phyloP scores from a whole-genome alignment of 2,797 vertebrate species.

The Brachyalestes nurse region DNA sequence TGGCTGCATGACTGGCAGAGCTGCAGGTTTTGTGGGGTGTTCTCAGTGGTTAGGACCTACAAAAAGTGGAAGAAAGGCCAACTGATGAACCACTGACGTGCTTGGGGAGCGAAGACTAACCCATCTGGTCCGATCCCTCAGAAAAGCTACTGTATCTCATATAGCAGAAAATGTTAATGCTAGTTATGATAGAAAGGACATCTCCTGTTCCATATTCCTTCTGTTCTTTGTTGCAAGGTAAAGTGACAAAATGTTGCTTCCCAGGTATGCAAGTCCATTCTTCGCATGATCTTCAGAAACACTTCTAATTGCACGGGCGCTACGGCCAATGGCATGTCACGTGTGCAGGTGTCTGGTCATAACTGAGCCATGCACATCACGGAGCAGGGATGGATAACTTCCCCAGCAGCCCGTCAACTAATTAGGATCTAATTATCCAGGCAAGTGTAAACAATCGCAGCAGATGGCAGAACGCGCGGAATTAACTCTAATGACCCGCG shows the following conservation, averaged over 20 bases:
- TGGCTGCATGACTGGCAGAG: no score
- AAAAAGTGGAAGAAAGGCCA: no score
- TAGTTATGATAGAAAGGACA: no score
- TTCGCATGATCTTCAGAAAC: neutral
- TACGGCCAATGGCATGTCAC: constrained; percentile 9
- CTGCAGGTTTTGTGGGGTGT: no score
- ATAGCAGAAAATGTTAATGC: no score
- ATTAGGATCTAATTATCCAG: constrained; percentile 96
- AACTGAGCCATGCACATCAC: constrained; percentile 60
- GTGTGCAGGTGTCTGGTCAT: constrained; percentile 64
- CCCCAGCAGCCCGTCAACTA: constrained; percentile 85
- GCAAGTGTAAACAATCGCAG: constrained; percentile 92
- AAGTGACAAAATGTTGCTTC: neutral
- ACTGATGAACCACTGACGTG: no score
- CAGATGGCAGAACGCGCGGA: constrained; percentile 88
- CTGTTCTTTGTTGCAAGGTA: neutral
- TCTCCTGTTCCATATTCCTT: neutral
- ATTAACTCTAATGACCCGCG: constrained; percentile 89
- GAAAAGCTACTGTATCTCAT: no score
- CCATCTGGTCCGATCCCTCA: no score
- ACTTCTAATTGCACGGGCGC: constrained; percentile 23
- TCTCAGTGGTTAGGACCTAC: no score
- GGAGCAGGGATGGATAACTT: constrained; percentile 72
- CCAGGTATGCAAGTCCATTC: constrained; percentile 1
- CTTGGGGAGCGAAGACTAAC: no score